Conservation (phyloP, 35 echinoderm and acorn worm genomes). For the Hemicentrotus pulcherrimus region DNA sequence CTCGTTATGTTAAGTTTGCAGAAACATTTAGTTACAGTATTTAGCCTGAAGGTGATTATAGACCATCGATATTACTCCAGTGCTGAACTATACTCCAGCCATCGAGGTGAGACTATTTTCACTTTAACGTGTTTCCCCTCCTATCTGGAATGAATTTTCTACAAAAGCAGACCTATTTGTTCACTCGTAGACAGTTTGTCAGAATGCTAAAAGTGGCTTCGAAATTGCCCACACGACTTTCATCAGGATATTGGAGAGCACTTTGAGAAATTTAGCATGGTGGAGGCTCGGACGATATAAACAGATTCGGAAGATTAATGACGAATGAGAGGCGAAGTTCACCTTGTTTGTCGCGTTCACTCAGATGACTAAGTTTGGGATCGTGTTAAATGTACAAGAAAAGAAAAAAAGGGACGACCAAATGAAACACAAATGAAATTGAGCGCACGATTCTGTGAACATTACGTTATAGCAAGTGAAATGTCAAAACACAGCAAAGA, state of each 20-base stretch:
- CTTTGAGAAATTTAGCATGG: not conserved
- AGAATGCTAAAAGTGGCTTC: not conserved
- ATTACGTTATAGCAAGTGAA: not conserved
- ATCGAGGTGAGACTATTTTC: not conserved
- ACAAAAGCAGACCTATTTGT: not conserved
- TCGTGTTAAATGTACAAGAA: not conserved
- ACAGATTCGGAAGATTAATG: not conserved
- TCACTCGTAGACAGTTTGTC: not conserved
- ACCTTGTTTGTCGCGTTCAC: not conserved
- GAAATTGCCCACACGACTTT: constrained; percentile 10
- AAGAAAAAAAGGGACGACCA: not conserved
- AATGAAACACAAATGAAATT: not conserved
- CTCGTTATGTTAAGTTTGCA: not conserved
- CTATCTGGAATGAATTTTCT: not conserved
- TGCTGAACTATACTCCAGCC: not conserved
- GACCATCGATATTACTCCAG: too few species aligned
- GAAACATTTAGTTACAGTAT: not conserved
- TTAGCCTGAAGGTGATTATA: too few species aligned
- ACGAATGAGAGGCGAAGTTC: not conserved
- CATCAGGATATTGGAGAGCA: not conserved
- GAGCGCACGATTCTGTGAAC: not conserved
- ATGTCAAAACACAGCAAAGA: not conserved
- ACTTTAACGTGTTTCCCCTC: not conserved
- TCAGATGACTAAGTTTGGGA: not conserved
- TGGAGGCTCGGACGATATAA: not conserved